Conservation (phyloP, 2,797 vertebrate genomes). For the Furcifer pardalis region DNA sequence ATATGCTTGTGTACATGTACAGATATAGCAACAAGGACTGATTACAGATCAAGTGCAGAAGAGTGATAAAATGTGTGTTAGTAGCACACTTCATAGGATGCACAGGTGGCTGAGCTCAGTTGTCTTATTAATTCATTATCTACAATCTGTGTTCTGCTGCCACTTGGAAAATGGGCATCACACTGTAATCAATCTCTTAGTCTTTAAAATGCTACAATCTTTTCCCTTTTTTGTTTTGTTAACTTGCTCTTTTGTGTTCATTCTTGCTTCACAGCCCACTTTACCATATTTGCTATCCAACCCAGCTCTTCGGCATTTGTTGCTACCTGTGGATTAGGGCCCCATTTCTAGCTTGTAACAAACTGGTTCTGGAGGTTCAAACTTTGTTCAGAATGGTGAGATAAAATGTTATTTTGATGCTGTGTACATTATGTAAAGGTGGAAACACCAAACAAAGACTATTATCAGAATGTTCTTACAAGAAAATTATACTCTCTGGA, state of each 20-base stretch:
- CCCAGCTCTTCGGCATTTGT: too few relatives aligned
- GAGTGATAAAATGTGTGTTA: background rate
- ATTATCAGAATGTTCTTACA: background rate
- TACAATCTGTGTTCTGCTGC: too few relatives aligned
- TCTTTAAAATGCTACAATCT: too few relatives aligned
- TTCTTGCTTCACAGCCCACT: too few relatives aligned
- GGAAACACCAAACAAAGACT: background rate
- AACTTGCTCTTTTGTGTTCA: too few relatives aligned
- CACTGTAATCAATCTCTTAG: too few relatives aligned
- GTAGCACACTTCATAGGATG: too few relatives aligned
- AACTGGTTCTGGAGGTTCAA: background rate
- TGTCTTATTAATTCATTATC: too few relatives aligned
- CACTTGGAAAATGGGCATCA: too few relatives aligned
- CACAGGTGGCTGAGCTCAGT: too few relatives aligned
- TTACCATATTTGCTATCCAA: background rate
- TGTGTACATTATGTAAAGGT: background rate
- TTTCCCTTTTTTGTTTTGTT: too few relatives aligned
- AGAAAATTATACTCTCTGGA: background rate
- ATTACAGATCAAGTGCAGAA: background rate
- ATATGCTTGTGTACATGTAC: too few relatives aligned
- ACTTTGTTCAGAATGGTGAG: background rate
- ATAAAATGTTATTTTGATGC: background rate
- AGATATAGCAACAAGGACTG: background rate
- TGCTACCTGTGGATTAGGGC: background rate
- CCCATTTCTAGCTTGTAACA: background rate